Evolutionary conservation across 92 coral and sea anemone species (phyloP), one percentile per base, ranked within the genome.

Genomic region (Porites evermanni): DNA sequence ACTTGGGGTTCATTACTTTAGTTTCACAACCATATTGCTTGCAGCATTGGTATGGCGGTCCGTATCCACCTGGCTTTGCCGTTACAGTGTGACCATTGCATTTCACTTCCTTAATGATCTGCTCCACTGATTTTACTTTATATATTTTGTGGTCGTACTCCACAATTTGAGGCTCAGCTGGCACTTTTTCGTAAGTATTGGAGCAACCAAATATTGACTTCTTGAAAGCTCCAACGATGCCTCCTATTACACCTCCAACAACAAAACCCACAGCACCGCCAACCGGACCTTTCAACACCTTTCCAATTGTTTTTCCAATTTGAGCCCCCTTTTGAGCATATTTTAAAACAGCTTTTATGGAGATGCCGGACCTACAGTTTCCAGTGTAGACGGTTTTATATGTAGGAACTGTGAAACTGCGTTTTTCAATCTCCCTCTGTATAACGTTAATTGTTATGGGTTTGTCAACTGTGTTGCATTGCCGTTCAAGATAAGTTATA

Each of bases 31-130:
- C 81, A 50, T 80, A 74, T 16, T 20, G 7, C 70, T 88, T 74
- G 23, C 87, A 88, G 64, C 91, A 88, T 8, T 67, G 82, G 63
- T 81, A 80, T 52, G 81, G 86, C 14, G 77, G 84, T 14, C 82
- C 87, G 56, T 53, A 80, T 56, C 81, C 87, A 88, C 81, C 87
- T 64, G 70, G 66, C 23, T 67, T 51, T 20, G 74, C 75, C 74
- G 47, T 88, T 54, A 44, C 38, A 7, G 65, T 12, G 29, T 88
- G 60, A 5, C 74, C 38, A 19, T 61, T 51, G 78, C 91, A 88
- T 11, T 74, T 4, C 8, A 81, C 65, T 13, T 75, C 82, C 82
- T 65, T 88, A 71, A 88, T 73, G 29, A 16, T 52, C 80, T 24
- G 67, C 4, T 20, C 71, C 11, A 19, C 44, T 67, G 26, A 52